Conservation (phyloP, 2,888 invertebrate species). For the Trachelus iudaicus region DNA sequence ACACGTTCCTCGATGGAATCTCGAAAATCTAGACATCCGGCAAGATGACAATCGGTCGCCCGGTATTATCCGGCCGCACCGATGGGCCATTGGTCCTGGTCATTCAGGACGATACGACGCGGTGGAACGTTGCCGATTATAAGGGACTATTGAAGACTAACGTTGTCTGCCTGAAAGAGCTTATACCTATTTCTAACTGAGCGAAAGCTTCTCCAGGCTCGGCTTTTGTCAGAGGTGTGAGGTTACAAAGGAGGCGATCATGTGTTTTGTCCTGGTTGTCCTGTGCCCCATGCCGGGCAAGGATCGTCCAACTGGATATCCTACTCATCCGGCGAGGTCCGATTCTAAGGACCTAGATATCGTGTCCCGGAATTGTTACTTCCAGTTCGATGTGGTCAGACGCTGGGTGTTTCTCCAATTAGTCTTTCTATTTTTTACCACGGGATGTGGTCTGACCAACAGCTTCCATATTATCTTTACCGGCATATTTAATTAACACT, state of each 20-base stretch:
- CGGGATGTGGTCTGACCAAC: not conserved
- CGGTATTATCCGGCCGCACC: slow-evolving; percentile 33
- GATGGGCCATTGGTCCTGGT: slow-evolving; percentile 10
- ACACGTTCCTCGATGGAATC: not conserved
- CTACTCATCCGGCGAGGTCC: slow-evolving; percentile 30
- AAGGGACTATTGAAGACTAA: slow-evolving; percentile 42
- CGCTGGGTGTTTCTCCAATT: not conserved
- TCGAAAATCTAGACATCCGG: slow-evolving; percentile 10
- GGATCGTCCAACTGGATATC: slow-evolving; percentile 45
- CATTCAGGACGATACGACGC: slow-evolving; percentile 40
- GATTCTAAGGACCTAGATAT: not conserved
- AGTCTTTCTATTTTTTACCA: not conserved
- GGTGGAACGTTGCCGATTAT: slow-evolving; percentile 54
- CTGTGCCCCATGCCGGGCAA: slow-evolving; percentile 42
- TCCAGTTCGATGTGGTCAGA: not conserved
- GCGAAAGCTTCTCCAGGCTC: slow-evolving; percentile 26
- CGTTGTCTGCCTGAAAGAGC: slow-evolving; percentile 36
- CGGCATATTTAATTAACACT: not conserved
- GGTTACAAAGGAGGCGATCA: slow-evolving; percentile 59
- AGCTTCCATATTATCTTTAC: not conserved
- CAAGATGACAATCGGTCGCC: slow-evolving; percentile 33
- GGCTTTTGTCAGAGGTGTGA: slow-evolving; percentile 60
- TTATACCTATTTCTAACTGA: slow-evolving; percentile 24
- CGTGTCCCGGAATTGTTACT: not conserved
- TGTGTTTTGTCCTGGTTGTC: slow-evolving; percentile 46